phyloP scores from a whole-genome alignment of 2,888 invertebrate species.

The Mythimna impura region DNA sequence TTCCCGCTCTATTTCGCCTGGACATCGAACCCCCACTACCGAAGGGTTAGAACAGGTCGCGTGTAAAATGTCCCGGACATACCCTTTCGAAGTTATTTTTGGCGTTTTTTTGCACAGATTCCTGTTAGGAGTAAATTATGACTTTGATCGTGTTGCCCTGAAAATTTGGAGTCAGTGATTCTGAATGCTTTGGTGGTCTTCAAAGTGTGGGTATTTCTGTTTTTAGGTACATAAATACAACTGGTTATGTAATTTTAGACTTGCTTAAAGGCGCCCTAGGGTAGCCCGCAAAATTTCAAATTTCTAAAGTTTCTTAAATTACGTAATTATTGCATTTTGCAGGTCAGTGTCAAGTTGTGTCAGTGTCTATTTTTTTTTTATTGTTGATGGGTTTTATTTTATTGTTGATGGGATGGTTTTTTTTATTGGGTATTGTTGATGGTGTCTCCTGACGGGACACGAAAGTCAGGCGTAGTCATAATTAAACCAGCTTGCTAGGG shows the following conservation, averaged over 20 bases:
- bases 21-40: constrained; percentile 72
- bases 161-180: constrained; percentile 43
- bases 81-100: constrained; percentile 60
- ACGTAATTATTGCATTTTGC: too few species aligned
- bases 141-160: constrained; percentile 41
- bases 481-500: too few species aligned
- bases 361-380: too few species aligned
- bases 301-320: too few species aligned
- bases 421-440: too few species aligned
- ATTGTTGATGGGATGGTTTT: too few species aligned
- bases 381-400: too few species aligned
- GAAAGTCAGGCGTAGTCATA: too few species aligned
- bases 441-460: too few species aligned
- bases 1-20: constrained; percentile 79
- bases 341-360: too few species aligned
- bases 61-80: constrained; percentile 73
- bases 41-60: constrained; percentile 70
- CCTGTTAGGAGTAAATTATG: constrained; percentile 32
- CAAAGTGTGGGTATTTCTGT: constrained; percentile 25
- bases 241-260: neutral
- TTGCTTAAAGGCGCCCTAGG: neutral
- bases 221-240: neutral
- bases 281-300: too few species aligned
- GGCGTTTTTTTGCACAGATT: constrained; percentile 54
- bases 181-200: constrained; percentile 26